A percentile compares a stretch with the other conserved stretches of the same genome.
These are phyloP conservation scores for Caradrina clavipalpis DNA, from an alignment of 2,888 invertebrate species.

Conservation along the genomic window DNA sequence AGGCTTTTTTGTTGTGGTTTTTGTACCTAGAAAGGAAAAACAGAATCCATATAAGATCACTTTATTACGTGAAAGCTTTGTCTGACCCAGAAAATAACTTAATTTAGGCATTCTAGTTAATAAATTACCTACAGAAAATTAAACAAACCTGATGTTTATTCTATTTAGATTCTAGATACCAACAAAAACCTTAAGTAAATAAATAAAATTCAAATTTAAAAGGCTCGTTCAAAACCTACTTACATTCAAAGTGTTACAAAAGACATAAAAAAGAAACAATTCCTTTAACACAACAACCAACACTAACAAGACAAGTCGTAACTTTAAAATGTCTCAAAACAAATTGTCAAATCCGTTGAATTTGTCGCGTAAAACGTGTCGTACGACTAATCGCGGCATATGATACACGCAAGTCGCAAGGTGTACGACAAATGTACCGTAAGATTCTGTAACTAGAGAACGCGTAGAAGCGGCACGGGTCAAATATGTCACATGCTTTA, in stretches of 20 bases:
- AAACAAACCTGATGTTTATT: background rate
- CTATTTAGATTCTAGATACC: background rate
- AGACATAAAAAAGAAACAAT: slow-evolving; percentile 10
- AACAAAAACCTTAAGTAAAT: slow-evolving; percentile 19
- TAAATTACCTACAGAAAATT: slow-evolving; percentile 1
- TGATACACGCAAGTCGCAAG: slow-evolving; percentile 73
- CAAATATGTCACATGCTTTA: slow-evolving; percentile 69
- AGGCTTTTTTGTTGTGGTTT: background rate
- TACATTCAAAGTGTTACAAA: background rate
- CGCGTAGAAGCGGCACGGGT: slow-evolving; percentile 71
- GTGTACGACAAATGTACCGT: slow-evolving; percentile 78
- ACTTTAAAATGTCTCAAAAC: slow-evolving; percentile 32
- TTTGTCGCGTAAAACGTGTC: slow-evolving; percentile 71
- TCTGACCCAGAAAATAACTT: background rate
- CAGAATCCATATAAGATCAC: background rate
- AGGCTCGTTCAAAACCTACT: slow-evolving; percentile 10
- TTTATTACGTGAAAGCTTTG: background rate
- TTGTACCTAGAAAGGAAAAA: background rate
- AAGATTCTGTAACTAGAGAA: slow-evolving; percentile 74
- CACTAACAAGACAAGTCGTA: slow-evolving; percentile 39
- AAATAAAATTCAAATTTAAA: slow-evolving; percentile 27
- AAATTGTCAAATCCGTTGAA: slow-evolving; percentile 51
- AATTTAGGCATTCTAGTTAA: background rate
- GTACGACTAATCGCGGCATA: slow-evolving; percentile 61
- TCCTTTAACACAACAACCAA: slow-evolving; percentile 13